These are phyloP conservation scores for Platyrinchus mystaceus DNA, from an alignment of 2,797 vertebrate species.

Conservation along the genomic window DNA sequence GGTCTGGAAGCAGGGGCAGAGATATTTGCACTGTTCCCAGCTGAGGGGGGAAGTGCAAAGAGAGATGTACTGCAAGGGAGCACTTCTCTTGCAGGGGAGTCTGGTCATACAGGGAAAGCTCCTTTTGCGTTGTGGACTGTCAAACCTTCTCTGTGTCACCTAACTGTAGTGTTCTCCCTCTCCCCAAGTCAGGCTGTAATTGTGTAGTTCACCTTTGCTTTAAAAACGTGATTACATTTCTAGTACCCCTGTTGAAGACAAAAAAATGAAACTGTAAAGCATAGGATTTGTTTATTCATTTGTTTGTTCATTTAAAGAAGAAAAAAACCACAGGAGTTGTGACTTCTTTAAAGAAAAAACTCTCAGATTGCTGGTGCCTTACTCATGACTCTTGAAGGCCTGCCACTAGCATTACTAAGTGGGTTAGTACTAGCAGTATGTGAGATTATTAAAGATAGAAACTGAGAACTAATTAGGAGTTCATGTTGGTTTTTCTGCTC, in stretches of 20 bases:
- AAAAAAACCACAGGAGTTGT: background rate
- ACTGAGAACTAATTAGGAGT: constrained; percentile 38
- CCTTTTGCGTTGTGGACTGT: background rate
- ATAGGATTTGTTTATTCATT: background rate
- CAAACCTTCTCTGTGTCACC: background rate
- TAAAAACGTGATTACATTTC: background rate
- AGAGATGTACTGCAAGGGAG: background rate
- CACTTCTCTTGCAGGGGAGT: background rate
- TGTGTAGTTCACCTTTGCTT: background rate
- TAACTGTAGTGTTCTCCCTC: background rate
- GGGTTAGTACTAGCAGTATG: background rate
- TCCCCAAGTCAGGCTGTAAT: background rate
- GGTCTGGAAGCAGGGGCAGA: background rate
- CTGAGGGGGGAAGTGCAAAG: background rate
- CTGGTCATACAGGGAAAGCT: background rate
- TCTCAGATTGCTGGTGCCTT: background rate
- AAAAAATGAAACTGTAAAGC: background rate
- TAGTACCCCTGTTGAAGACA: background rate
- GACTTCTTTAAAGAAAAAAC: background rate
- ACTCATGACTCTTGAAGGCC: background rate
- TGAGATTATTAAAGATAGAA: constrained; percentile 31
- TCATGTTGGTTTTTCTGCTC: background rate
- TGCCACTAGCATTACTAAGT: constrained; percentile 8
- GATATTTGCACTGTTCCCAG: background rate
- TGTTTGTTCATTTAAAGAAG: background rate